Conservation (phyloP, 2,797 vertebrate species). For the Protonibea diacanthus region DNA sequence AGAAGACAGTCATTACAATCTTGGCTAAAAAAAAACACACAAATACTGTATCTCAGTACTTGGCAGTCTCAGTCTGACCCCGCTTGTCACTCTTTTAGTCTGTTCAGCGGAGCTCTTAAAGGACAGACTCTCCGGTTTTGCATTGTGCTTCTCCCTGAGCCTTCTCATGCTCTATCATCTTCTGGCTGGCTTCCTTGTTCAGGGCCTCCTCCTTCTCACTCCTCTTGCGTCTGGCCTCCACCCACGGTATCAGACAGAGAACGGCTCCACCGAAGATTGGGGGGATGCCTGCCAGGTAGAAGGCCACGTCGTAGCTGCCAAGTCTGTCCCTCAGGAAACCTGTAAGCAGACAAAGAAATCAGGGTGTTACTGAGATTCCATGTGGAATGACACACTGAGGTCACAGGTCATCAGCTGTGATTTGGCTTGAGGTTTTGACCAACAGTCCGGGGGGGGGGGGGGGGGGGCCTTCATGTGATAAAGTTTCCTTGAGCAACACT, state of each 20-base stretch:
- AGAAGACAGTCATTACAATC: constrained; percentile 59
- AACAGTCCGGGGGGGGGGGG: too few relatives aligned
- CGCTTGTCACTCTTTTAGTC: constrained; percentile 42
- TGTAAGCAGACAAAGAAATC: constrained; percentile 56
- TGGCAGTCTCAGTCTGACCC: constrained; percentile 31
- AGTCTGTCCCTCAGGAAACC: constrained; percentile 91
- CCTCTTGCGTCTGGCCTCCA: constrained; percentile 85
- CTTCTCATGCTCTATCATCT: constrained; percentile 85
- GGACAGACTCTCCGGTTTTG: constrained; percentile 74
- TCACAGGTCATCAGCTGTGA: background rate
- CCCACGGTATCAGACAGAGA: constrained; percentile 94
- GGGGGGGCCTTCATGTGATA: too few relatives aligned
- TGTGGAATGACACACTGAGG: background rate
- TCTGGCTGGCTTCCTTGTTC: constrained; percentile 79
- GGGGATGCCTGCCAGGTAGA: constrained; percentile 96
- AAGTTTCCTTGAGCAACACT: background rate
- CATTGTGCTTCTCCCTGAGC: constrained; percentile 50
- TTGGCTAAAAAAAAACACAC: constrained; percentile 26
- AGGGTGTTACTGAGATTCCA: background rate
- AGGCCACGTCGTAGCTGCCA: constrained; percentile 90
- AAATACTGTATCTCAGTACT: constrained; percentile 24
- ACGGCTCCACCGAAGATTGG: constrained; percentile 92
- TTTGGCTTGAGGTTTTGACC: background rate
- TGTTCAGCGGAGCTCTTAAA: constrained; percentile 61
- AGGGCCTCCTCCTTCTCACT: constrained; percentile 54